Percentiles rank a stretch among this genome's conserved stretches.
phyloP scores from a whole-genome alignment of 2,888 invertebrate species.

The Apodemia zela region DNA sequence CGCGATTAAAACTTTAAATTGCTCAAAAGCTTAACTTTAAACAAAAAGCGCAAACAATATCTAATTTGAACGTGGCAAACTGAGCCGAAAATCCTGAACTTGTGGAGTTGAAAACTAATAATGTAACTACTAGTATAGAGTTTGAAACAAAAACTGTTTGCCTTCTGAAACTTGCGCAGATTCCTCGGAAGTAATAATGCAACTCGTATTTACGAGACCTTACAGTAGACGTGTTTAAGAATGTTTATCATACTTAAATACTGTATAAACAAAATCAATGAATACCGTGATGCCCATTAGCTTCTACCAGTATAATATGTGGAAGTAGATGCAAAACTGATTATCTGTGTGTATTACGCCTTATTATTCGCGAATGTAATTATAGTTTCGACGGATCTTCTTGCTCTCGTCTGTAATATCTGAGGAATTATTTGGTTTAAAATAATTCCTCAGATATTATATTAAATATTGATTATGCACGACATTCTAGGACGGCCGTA shows the following conservation, averaged over 20 bases:
- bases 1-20: constrained; percentile 42
- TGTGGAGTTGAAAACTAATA: constrained; percentile 67
- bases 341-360: no score
- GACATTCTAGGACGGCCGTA: no score
- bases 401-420: no score
- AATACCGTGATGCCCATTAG: no score
- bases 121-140: constrained; percentile 57
- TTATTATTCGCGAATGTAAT: no score
- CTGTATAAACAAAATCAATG: no score
- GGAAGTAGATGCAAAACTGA: no score
- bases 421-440: no score
- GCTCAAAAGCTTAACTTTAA: constrained; percentile 34
- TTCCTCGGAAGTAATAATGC: constrained; percentile 27
- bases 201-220: constrained; percentile 22
- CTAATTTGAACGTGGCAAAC: constrained; percentile 49
- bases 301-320: no score
- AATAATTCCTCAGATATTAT: no score
- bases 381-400: no score
- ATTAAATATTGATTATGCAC: no score
- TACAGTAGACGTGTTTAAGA: neutral
- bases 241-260: neutral
- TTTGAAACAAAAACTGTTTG: constrained; percentile 50
- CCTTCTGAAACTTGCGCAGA: constrained; percentile 30
- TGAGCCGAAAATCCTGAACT: constrained; percentile 59
- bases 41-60: constrained; percentile 47